phyloP scores from a whole-genome alignment of 2,797 vertebrate genomes.

The Varecia variegata region DNA sequence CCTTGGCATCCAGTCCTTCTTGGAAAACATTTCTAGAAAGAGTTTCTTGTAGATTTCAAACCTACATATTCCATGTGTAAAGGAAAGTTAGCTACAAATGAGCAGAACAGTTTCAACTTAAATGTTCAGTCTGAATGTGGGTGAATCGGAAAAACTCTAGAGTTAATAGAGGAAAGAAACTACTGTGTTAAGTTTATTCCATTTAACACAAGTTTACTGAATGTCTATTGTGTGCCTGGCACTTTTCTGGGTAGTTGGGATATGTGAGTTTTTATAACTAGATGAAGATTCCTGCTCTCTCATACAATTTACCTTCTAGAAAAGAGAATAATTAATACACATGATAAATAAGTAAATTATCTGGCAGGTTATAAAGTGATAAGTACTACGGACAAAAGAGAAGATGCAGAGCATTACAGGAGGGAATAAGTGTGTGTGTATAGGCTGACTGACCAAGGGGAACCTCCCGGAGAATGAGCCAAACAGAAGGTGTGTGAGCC shows the following conservation, averaged over 20 bases:
- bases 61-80: background rate
- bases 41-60: background rate
- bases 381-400: background rate
- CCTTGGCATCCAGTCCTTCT: accelerated
- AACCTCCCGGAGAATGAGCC: background rate
- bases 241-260: background rate
- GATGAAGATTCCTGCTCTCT: background rate
- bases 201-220: background rate
- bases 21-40: slow-evolving; percentile 20
- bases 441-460: background rate
- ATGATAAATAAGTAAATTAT: background rate
- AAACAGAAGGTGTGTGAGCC: background rate
- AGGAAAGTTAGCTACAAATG: background rate
- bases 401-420: background rate
- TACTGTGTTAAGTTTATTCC: background rate
- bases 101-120: background rate
- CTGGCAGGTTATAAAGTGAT: background rate
- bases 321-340: background rate
- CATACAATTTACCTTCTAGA: background rate
- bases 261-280: background rate
- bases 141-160: background rate
- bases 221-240: background rate
- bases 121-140: background rate
- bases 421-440: background rate
- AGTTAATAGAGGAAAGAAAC: background rate